Evolutionary conservation across 2,888 invertebrate genomes (phyloP).

Genomic region (Macrophya annulata): DNA sequence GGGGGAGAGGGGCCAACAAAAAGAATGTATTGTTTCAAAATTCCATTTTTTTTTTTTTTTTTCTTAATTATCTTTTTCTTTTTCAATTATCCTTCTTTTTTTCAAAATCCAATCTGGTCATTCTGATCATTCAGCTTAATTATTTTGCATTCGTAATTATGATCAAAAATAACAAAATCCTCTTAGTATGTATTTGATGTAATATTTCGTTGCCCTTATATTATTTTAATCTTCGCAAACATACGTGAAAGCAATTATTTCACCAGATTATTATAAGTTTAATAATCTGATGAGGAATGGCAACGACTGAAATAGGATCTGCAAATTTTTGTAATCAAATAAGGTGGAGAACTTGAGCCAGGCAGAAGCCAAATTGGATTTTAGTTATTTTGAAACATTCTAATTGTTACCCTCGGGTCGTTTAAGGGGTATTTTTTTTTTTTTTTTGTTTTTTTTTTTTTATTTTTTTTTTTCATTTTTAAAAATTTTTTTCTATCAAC

Average conservation of each 20-base stretch:
- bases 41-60: constrained; percentile 44
- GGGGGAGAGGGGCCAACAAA: constrained; percentile 56
- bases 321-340: not conserved
- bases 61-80: constrained; percentile 7
- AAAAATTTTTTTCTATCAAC: constrained; percentile 61
- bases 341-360: not conserved
- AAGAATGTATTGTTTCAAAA: constrained; percentile 43
- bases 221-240: not conserved
- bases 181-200: not conserved
- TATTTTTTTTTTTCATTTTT: constrained; percentile 62
- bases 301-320: not conserved
- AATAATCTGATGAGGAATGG: not conserved
- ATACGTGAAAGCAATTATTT: not conserved
- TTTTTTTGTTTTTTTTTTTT: constrained; percentile 61
- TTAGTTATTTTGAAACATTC: constrained; percentile 32
- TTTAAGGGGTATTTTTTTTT: constrained; percentile 61
- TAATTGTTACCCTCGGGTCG: constrained; percentile 58
- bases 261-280: not conserved
- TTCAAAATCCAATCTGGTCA: not conserved
- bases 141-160: constrained; percentile 43
- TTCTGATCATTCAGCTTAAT: not conserved
- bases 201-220: not conserved
- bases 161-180: not conserved
- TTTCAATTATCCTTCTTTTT: constrained; percentile 28
- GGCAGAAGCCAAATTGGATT: constrained; percentile 18